These are phyloP conservation scores for Cossypha heuglini DNA, from an alignment of 2,797 vertebrate genomes.

Conservation along the genomic window DNA sequence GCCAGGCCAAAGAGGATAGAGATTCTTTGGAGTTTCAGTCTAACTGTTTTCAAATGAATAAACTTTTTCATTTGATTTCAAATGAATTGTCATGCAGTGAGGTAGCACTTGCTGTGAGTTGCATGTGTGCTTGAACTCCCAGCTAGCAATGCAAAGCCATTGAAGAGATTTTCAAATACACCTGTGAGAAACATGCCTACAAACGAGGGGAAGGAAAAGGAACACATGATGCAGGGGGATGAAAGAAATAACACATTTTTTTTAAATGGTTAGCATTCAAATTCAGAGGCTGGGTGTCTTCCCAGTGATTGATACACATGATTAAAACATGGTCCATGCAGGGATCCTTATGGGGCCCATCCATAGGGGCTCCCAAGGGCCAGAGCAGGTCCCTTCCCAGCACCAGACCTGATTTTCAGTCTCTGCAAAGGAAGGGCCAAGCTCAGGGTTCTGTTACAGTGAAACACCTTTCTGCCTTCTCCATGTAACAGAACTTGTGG, in stretches of 20 bases:
- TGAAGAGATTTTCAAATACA: not conserved
- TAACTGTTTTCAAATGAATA: no score
- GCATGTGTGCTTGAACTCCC: not conserved
- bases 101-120: not conserved
- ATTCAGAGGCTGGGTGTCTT: not conserved
- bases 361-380: not conserved
- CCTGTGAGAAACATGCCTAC: not conserved
- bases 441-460: not conserved
- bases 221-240: not conserved
- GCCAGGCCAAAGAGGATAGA: not conserved
- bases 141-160: not conserved
- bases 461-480: not conserved
- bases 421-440: not conserved
- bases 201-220: not conserved
- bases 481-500: not conserved
- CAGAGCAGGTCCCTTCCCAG: not conserved
- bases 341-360: not conserved
- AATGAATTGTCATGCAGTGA: not conserved
- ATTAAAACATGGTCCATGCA: not conserved
- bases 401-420: not conserved
- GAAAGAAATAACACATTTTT: not conserved
- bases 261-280: not conserved
- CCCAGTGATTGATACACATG: accelerated
- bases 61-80: not conserved
- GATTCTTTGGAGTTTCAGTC: not conserved